These are phyloP conservation scores for Thamnophis elegans DNA, from an alignment of 2,797 vertebrate species.

Conservation along the genomic window DNA sequence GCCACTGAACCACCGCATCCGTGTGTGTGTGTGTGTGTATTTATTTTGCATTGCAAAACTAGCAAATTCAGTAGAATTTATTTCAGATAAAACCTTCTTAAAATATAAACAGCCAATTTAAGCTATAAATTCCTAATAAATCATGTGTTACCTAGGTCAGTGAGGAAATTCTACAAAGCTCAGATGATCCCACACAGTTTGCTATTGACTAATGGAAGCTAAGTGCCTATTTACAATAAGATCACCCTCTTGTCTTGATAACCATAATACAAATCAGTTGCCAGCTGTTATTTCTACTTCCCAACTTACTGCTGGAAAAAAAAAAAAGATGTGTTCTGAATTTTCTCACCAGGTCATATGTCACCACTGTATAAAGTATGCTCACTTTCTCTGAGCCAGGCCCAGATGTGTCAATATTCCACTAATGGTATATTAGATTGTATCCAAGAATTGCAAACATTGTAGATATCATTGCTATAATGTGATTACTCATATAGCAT, in stretches of 20 bases:
- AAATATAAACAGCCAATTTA: background rate
- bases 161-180: background rate
- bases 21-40: too few relatives aligned
- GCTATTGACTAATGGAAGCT: background rate
- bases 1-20: too few relatives aligned
- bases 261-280: background rate
- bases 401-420: background rate
- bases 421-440: conserved; percentile 3
- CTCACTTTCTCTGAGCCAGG: background rate
- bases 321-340: background rate
- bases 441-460: background rate
- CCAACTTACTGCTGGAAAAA: background rate
- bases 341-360: background rate
- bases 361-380: background rate
- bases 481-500: background rate
- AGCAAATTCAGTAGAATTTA: background rate
- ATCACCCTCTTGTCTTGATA: background rate
- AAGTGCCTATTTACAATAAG: background rate
- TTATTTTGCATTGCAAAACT: background rate
- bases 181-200: background rate
- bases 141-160: background rate
- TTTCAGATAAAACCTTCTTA: background rate
- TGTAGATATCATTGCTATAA: background rate
- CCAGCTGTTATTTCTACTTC: background rate
- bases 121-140: background rate